Evolutionary conservation across 1,140 invertebrate species (phyloP), one percentile per base, ranked within the genome.

Genomic region (Microvelia longipes): DNA sequence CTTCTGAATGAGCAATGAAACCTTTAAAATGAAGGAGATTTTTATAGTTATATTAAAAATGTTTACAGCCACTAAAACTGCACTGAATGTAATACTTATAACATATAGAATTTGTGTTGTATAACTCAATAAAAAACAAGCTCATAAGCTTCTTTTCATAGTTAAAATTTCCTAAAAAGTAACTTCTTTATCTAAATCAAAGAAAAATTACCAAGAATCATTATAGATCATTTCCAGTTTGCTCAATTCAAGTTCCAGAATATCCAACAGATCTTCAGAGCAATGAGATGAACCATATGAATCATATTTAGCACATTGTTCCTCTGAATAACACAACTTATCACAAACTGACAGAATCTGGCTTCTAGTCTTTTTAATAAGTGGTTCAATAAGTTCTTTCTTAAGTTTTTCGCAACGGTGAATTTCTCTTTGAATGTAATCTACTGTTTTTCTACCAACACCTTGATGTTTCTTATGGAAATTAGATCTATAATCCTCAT

Each of bases 301-400:
- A 1, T 79, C 75, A 77, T 92, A 92, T 50, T 81, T 78, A 24
- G 85, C 81, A 25, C 85, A 80, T 72, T 90, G 81, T 35, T 81
- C 75, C 65, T 82, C 78, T 50, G 84, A 85, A 73, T 85, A 86
- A 76, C 85, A 85, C 68, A 90, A 88, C 73, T 85, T 83, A 69
- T 90, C 84, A 89, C 90, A 93, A 79, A 86, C 85, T 66, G 84
- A 76, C 68, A 80, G 77, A 5, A 93, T 82, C 75, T 93, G 87
- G 1, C 80, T 76, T 2, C 90, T 82, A 1, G 90, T 77, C 75
- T 87, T 86, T 0, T 85, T 83, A 28, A 93, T 81, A 77, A 91
- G 91, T 67, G 84, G 82, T 77, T 85, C 82, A 0, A 90, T 82
- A 76, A 90, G 89, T 73, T 87, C 82, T 13, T 80, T 78, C 61